phyloP scores from a whole-genome alignment of 2,113 vertebrate species.

The Catharus bicknelli region DNA sequence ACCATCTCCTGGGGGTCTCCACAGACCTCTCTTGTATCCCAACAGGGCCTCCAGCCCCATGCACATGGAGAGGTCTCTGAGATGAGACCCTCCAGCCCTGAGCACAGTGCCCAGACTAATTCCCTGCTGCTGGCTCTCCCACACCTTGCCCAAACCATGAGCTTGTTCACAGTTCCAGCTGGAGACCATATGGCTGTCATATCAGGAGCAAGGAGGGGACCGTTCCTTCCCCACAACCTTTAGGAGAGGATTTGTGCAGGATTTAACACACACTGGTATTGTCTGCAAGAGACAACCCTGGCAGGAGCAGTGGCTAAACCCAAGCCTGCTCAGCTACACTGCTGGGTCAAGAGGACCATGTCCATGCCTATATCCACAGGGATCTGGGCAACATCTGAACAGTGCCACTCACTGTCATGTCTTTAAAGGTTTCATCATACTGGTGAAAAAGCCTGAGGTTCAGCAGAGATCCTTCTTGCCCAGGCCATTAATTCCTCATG shows the following conservation, averaged over 20 bases:
- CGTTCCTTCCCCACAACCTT: background rate
- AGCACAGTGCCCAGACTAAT: background rate
- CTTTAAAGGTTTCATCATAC: background rate
- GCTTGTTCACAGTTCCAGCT: background rate
- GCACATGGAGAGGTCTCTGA: accelerated
- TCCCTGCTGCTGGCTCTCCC: background rate
- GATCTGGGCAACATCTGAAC: background rate
- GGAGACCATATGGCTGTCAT: background rate
- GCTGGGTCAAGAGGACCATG: accelerated
- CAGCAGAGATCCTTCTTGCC: background rate
- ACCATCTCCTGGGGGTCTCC: background rate
- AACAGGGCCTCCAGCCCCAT: accelerated
- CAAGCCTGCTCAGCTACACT: background rate
- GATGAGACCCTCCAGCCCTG: background rate
- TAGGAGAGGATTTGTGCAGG: background rate
- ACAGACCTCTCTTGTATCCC: background rate
- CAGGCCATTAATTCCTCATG: background rate
- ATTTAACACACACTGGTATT: background rate
- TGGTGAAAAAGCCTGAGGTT: background rate
- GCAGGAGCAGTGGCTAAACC: background rate
- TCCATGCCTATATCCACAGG: background rate
- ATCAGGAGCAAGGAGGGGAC: background rate
- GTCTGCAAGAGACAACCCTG: background rate
- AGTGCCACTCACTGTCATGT: too few relatives aligned
- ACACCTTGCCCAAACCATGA: background rate